phyloP scores from a whole-genome alignment of 2,888 invertebrate genomes.

The Portevinia maculata region DNA sequence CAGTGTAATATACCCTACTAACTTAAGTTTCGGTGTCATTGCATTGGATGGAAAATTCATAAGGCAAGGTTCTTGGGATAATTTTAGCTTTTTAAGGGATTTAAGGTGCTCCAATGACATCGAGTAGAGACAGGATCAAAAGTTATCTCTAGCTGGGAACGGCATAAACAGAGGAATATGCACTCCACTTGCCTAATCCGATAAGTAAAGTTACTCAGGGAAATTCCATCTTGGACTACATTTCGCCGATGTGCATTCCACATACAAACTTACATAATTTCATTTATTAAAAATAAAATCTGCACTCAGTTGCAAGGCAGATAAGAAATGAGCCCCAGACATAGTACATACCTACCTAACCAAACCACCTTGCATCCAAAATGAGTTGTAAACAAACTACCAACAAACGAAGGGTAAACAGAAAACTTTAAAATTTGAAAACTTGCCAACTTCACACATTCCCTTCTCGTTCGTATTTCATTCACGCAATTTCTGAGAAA shows the following conservation, averaged over 20 bases:
- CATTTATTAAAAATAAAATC: constrained; percentile 57
- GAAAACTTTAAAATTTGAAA: constrained; percentile 56
- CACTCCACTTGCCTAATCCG: constrained; percentile 14
- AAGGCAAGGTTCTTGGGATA: no score
- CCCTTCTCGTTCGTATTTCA: not conserved
- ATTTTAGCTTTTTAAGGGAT: no score
- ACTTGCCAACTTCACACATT: constrained; percentile 51
- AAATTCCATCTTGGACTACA: constrained; percentile 43
- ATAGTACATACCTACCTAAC: not conserved
- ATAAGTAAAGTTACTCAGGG: constrained; percentile 3
- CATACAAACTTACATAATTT: not conserved
- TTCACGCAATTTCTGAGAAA: not conserved
- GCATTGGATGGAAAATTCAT: no score
- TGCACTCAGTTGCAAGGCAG: constrained; percentile 43
- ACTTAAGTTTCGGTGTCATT: no score
- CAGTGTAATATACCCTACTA: no score
- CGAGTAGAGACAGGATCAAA: no score
- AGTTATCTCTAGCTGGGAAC: no score
- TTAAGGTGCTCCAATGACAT: no score
- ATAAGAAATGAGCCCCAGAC: constrained; percentile 40
- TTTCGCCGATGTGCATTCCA: constrained; percentile 11
- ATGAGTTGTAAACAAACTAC: constrained; percentile 30
- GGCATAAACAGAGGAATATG: constrained; percentile 1
- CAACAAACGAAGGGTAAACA: constrained; percentile 43
- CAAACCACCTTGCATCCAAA: not conserved